Evolutionary conservation across 2,888 invertebrate species (phyloP).

Genomic region (Oligia strigilis): DNA sequence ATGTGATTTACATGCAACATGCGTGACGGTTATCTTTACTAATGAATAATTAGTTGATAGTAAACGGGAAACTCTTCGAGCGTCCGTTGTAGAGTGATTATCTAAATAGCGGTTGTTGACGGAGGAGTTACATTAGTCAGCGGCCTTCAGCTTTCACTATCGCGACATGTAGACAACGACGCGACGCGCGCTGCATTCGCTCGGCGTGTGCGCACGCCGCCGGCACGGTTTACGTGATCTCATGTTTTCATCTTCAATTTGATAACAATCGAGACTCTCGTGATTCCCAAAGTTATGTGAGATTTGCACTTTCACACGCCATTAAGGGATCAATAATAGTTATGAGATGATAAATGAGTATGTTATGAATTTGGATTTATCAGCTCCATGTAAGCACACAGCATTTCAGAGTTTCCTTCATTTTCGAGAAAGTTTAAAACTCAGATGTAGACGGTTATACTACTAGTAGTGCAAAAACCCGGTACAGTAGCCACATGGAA

Average conservation of each 20-base stretch:
- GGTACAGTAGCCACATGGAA: not conserved
- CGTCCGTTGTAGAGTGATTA: slow-evolving; percentile 50
- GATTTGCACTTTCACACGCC: not conserved
- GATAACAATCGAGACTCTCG: slow-evolving; percentile 3
- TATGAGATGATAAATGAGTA: not conserved
- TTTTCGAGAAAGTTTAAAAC: not conserved
- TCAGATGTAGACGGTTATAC: not conserved
- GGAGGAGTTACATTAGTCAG: slow-evolving; percentile 72
- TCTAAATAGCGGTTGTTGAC: slow-evolving; percentile 64
- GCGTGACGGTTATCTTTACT: slow-evolving; percentile 13
- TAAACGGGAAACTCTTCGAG: slow-evolving; percentile 33
- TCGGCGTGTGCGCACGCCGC: slow-evolving; percentile 46
- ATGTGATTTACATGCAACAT: slow-evolving; percentile 8
- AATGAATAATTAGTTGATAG: slow-evolving; percentile 22
- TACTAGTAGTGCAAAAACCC: not conserved
- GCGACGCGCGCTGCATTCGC: slow-evolving; percentile 59
- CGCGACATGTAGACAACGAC: slow-evolving; percentile 70
- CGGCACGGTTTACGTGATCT: slow-evolving; percentile 50
- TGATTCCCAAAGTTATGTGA: not conserved
- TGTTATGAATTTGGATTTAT: not conserved
- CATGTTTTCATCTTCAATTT: slow-evolving; percentile 29
- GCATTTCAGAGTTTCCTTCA: not conserved
- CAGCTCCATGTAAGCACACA: not conserved
- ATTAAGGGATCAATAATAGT: not conserved
- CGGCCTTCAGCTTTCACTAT: slow-evolving; percentile 85